Evolutionary conservation across 1,140 invertebrate genomes (phyloP).

Genomic region (Leptopilina clavipes): DNA sequence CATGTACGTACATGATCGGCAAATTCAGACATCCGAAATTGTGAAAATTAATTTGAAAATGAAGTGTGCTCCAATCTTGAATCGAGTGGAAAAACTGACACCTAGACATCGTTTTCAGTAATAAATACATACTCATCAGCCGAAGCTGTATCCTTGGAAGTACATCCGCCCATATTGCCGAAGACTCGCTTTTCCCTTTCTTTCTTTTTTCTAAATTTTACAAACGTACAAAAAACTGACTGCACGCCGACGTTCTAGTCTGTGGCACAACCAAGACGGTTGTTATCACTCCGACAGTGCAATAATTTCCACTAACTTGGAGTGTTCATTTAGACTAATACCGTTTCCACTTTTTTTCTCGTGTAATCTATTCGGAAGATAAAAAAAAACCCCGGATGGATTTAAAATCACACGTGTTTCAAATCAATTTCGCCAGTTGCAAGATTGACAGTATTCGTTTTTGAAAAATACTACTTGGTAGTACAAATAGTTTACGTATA

Average conservation of each 20-base stretch:
- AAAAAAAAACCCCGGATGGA: too few relatives aligned
- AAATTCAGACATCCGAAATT: neutral
- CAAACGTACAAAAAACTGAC: neutral
- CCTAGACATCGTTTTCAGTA: conserved; percentile 9
- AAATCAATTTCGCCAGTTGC: too few relatives aligned
- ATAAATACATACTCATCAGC: conserved; percentile 70
- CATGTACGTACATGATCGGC: neutral
- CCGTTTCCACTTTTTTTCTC: neutral
- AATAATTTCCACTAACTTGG: conserved; percentile 10
- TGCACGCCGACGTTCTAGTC: neutral
- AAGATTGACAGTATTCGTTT: too few relatives aligned
- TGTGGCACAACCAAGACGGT: neutral
- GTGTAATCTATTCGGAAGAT: too few relatives aligned
- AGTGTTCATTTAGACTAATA: neutral
- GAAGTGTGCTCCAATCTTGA: neutral
- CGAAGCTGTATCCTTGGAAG: conserved; percentile 72
- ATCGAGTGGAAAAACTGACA: conserved; percentile 29
- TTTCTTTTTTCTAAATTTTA: neutral
- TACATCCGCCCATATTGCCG: conserved; percentile 71
- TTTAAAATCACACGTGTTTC: too few relatives aligned
- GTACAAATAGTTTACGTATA: too few relatives aligned
- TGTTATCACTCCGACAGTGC: neutral
- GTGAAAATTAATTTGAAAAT: neutral
- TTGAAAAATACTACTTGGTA: too few relatives aligned
- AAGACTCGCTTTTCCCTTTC: conserved; percentile 37